Conservation (phyloP, 2,797 vertebrate genomes). For the Tragopan temminckii region DNA sequence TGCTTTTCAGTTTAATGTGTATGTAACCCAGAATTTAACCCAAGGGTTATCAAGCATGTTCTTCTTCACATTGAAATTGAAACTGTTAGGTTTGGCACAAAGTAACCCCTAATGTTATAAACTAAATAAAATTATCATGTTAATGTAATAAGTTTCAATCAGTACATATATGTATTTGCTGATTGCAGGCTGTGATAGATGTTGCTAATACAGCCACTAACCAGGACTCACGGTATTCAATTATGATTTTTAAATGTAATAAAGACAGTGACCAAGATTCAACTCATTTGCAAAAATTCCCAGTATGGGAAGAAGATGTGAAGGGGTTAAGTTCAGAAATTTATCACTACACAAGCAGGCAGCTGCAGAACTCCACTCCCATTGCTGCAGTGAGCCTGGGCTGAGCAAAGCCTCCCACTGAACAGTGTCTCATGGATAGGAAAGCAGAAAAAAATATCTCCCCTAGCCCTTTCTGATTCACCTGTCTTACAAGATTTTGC, state of each 20-base stretch:
- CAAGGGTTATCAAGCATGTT: background rate
- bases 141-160: constrained; percentile 18
- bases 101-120: background rate
- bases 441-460: background rate
- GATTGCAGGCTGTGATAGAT: background rate
- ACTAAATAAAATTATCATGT: background rate
- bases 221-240: background rate
- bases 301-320: constrained; percentile 21
- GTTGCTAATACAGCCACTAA: background rate
- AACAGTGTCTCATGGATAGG: background rate
- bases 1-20: background rate
- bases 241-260: constrained; percentile 22
- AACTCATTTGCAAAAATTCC: constrained; percentile 11
- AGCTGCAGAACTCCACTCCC: constrained; percentile 20
- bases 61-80: background rate
- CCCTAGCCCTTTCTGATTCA: background rate
- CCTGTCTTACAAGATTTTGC: background rate
- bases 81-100: background rate
- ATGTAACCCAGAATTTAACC: background rate
- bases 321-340: constrained; percentile 49
- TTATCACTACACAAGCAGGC: constrained; percentile 12
- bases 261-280: background rate
- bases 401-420: background rate
- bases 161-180: background rate
- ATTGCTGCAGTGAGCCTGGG: background rate